Conservation (phyloP, 2,888 invertebrate genomes). For the Coremacera marginata region DNA sequence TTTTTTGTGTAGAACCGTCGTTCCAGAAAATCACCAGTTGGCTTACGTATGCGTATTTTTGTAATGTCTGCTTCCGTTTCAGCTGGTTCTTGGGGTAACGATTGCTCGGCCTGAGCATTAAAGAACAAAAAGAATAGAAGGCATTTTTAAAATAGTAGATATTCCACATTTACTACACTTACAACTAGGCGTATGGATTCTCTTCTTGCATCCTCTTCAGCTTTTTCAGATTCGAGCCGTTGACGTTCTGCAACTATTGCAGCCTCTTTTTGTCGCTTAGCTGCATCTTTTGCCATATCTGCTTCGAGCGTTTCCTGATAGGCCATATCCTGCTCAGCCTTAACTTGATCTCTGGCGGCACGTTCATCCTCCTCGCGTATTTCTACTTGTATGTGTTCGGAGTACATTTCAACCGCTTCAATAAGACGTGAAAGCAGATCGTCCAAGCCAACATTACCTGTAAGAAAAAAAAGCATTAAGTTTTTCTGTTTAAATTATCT, state of each 20-base stretch:
- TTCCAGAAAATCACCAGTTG: slow-evolving; percentile 81
- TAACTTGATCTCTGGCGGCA: slow-evolving; percentile 88
- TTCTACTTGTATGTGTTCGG: slow-evolving; percentile 82
- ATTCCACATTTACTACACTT: slow-evolving; percentile 29
- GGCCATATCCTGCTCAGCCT: slow-evolving; percentile 93
- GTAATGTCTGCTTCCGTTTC: slow-evolving; percentile 73
- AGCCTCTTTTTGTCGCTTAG: slow-evolving; percentile 80
- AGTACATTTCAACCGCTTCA: slow-evolving; percentile 88
- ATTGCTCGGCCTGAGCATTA: slow-evolving; percentile 71
- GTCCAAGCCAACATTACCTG: slow-evolving; percentile 86
- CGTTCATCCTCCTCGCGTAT: slow-evolving; percentile 88
- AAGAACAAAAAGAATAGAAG: not conserved
- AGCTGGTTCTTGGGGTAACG: slow-evolving; percentile 81
- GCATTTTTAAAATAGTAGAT: not conserved
- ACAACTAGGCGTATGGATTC: slow-evolving; percentile 73
- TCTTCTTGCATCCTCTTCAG: slow-evolving; percentile 78
- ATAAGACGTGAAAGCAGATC: slow-evolving; percentile 89
- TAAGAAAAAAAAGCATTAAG: not conserved
- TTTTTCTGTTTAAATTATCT: not conserved
- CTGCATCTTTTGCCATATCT: slow-evolving; percentile 87
- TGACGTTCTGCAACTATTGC: slow-evolving; percentile 77
- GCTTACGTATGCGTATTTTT: slow-evolving; percentile 85
- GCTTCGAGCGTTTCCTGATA: slow-evolving; percentile 88
- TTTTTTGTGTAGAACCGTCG: slow-evolving; percentile 76
- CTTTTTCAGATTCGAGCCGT: slow-evolving; percentile 80